phyloP scores from a whole-genome alignment of 2,113 vertebrate genomes.

The Helogale parvula region DNA sequence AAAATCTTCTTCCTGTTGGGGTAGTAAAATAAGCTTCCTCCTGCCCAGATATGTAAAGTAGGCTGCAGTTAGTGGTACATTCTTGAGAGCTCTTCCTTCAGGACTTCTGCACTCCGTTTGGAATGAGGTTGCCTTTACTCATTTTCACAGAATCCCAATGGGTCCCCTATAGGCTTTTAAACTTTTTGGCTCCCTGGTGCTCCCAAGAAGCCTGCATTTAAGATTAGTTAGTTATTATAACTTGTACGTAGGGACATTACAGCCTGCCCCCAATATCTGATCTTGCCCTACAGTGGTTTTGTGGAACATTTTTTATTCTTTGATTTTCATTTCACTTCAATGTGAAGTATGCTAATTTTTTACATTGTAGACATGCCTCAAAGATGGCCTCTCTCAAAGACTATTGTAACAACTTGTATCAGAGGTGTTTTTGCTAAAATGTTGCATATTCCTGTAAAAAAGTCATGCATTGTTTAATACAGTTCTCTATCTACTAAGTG shows the following conservation, averaged over 20 bases:
- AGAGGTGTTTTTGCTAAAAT: neutral
- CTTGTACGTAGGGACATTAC: neutral
- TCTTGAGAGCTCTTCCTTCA: neutral
- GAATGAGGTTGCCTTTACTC: neutral
- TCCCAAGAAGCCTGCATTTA: neutral
- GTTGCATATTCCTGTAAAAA: neutral
- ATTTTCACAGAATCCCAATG: neutral
- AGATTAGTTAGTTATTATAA: neutral
- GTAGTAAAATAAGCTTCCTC: neutral
- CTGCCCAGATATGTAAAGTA: neutral
- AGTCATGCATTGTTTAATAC: neutral
- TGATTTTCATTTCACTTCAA: neutral
- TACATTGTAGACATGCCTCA: neutral
- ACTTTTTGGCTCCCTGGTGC: neutral
- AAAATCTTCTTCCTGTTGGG: neutral
- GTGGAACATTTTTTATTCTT: neutral
- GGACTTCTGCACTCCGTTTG: neutral
- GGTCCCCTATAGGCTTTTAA: neutral
- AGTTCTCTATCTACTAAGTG: neutral
- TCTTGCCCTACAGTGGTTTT: neutral
- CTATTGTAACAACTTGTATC: neutral
- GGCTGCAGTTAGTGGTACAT: neutral
- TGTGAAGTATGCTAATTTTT: neutral
- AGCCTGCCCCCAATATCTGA: neutral
- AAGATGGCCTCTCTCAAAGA: neutral